These are phyloP conservation scores for Vulpes vulpes DNA, from an alignment of 2,113 vertebrate genomes.

Conservation along the genomic window DNA sequence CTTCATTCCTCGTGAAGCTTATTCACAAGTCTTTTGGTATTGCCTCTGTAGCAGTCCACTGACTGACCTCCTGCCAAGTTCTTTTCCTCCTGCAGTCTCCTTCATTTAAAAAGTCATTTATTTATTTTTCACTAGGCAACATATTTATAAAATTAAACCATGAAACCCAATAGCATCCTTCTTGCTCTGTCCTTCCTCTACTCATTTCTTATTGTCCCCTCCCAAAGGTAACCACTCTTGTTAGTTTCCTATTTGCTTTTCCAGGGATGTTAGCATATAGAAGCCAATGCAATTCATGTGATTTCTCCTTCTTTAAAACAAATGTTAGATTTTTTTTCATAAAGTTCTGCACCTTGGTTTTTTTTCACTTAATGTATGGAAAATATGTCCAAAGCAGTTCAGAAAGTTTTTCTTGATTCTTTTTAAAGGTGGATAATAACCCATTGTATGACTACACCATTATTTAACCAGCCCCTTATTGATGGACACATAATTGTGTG, in stretches of 20 bases:
- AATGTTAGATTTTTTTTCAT: constrained; percentile 16
- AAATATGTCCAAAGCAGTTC: constrained; percentile 20
- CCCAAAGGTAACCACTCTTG: not conserved
- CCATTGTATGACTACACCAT: not conserved
- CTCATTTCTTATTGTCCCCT: not conserved
- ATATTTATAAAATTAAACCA: not conserved
- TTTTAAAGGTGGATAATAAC: not conserved
- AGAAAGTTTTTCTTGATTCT: not conserved
- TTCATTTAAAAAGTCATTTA: not conserved
- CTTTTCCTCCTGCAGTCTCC: not conserved
- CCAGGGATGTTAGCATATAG: not conserved
- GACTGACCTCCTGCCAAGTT: not conserved
- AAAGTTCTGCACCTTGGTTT: not conserved
- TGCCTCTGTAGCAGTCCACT: not conserved
- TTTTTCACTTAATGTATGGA: not conserved
- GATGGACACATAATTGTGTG: not conserved
- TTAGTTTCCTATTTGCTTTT: not conserved
- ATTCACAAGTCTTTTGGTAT: not conserved
- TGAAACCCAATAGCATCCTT: not conserved
- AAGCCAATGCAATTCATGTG: not conserved
- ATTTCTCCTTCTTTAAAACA: not conserved
- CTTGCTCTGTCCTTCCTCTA: not conserved
- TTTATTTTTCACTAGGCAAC: constrained; percentile 12
- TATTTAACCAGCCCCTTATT: not conserved
- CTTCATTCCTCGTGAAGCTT: not conserved